These are phyloP conservation scores for Baccha elongata DNA, from an alignment of 2,888 invertebrate genomes.

Conservation along the genomic window DNA sequence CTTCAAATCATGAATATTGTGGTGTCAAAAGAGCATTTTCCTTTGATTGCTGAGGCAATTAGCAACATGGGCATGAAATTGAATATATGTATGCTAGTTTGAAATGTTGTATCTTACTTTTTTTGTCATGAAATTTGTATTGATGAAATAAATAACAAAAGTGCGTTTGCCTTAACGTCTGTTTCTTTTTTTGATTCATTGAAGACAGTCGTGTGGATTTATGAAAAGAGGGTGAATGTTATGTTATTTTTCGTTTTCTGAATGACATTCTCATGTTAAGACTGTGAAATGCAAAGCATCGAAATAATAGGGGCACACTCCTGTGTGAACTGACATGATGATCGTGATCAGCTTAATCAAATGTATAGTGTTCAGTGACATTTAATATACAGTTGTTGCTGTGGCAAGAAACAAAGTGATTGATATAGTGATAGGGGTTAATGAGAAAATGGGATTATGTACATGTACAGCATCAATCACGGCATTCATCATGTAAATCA, in stretches of 20 bases:
- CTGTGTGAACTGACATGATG: constrained; percentile 32
- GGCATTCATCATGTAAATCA: constrained; percentile 29
- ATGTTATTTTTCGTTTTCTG: neutral
- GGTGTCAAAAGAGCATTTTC: constrained; percentile 30
- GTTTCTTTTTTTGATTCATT: constrained; percentile 36
- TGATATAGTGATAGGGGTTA: constrained; percentile 64
- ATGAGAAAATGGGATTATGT: constrained; percentile 24
- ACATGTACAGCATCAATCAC: constrained; percentile 9
- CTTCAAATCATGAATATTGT: neutral
- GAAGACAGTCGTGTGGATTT: constrained; percentile 6
- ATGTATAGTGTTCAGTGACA: constrained; percentile 38
- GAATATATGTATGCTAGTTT: neutral
- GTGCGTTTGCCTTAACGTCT: no score
- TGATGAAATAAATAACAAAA: constrained; percentile 51
- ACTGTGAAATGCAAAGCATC: constrained; percentile 33
- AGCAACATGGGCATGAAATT: constrained; percentile 41
- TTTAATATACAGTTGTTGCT: constrained; percentile 64
- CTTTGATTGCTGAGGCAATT: constrained; percentile 67
- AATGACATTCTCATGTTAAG: constrained; percentile 30
- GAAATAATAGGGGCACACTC: constrained; percentile 28
- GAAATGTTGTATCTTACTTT: neutral
- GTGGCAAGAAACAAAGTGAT: constrained; percentile 37
- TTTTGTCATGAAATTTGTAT: constrained; percentile 45
- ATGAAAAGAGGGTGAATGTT: constrained; percentile 16
- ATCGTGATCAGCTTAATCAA: constrained; percentile 42